Base-by-base conservation (phyloP, 2,888 invertebrate genomes). In the Idaea dimidiata region DNA sequence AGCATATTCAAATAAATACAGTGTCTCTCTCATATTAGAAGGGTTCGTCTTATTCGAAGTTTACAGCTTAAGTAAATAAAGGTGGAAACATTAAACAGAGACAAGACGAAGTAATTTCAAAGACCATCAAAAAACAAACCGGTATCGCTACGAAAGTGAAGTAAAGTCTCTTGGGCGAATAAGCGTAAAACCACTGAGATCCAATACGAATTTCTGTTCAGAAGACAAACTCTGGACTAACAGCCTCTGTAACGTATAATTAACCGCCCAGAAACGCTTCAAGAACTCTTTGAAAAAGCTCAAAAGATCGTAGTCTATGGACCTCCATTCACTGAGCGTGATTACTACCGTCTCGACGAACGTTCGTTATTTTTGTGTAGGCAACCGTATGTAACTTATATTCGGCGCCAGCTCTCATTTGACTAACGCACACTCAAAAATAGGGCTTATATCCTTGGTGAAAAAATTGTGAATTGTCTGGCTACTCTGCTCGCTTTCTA, bases 281-380 rank as follows among this genome's bases (percentile, higher is more conserved):
- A 79, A 78, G 75, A 78, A 79, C 80, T 79, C 82, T 90, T 88
- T 87, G 84, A 86, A 83, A 70, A 81, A 81, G 79, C 84, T 87
- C 81, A 87, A 86, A 89, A 84, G 84, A 86, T 84, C 84, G 86
- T 81, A 84, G 84, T 81, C 83, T 81, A 84, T 75, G 78, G 80
- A 72, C 75, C 80, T 78, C 85, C 80, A 88, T 89, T 89, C 88
- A 87, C 76, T 78, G 79, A 81, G 75, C 82, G 77, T 85, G 89
- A 88, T 87, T 86, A 87, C 85, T 82, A 81, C 77, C 77, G 82
- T 84, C 84, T 82, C 82, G 78, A 76, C 75, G 78, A 76, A 78
- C 67, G 86, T 89, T 93, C 91, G 91, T 93, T 93, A 93, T 92
- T 92, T 92, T 91, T 89, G 92, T 91, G 88, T 85, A 92, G 85